Percentiles rank a stretch among this genome's conserved stretches.
phyloP scores from a whole-genome alignment of 2,888 invertebrate genomes.

The Cyaniris semiargus region DNA sequence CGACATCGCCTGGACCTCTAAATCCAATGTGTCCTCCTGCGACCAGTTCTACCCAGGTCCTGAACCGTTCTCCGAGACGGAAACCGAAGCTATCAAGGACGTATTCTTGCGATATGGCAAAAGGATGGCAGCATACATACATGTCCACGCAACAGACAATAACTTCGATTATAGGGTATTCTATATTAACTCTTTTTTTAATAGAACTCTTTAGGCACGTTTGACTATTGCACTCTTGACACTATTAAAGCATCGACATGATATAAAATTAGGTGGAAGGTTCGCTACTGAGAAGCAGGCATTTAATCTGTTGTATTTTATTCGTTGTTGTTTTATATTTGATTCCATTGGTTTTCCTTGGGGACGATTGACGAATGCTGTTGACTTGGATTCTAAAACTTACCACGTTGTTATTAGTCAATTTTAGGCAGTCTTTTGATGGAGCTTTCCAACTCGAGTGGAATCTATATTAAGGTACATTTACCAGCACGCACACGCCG shows the following conservation, averaged over 20 bases:
- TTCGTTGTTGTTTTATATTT: too few relatives aligned
- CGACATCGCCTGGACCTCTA: slow-evolving; percentile 59
- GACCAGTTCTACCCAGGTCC: slow-evolving; percentile 60
- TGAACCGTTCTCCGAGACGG: slow-evolving; percentile 61
- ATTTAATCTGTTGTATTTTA: too few relatives aligned
- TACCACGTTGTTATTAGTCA: background rate
- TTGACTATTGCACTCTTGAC: too few relatives aligned
- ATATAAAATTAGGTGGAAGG: background rate
- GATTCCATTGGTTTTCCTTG: background rate
- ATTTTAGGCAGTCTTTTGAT: too few relatives aligned
- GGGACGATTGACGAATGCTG: background rate
- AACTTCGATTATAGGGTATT: slow-evolving; percentile 49
- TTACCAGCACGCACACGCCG: too few relatives aligned
- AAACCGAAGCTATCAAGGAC: slow-evolving; percentile 58
- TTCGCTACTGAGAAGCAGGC: background rate
- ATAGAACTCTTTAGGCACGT: too few relatives aligned
- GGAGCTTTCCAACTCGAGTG: too few relatives aligned
- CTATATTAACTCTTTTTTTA: too few relatives aligned
- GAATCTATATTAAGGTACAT: too few relatives aligned
- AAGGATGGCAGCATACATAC: slow-evolving; percentile 61
- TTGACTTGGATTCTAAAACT: background rate
- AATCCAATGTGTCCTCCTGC: slow-evolving; percentile 51
- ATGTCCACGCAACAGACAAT: slow-evolving; percentile 60
- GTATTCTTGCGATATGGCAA: slow-evolving; percentile 61
- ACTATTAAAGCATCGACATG: too few relatives aligned